A percentile compares a stretch with the other conserved stretches of the same genome.
phyloP scores from a whole-genome alignment of 2,888 invertebrate species.

The Iselma pallidipennis region DNA sequence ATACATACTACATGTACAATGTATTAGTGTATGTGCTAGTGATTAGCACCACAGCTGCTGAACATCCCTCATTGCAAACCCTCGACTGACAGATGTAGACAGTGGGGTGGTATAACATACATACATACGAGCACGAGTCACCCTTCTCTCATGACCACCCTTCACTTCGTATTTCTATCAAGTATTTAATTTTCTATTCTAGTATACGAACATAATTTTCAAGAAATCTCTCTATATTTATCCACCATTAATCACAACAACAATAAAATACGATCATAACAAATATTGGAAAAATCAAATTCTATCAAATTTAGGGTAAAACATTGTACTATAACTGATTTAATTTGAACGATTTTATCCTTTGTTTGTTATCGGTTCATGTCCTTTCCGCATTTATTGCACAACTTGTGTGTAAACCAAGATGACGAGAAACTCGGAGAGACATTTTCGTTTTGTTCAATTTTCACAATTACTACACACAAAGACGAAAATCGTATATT shows the following conservation, averaged over 20 bases:
- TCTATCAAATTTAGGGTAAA: too few species aligned
- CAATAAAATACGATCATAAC: too few species aligned
- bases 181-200: background rate
- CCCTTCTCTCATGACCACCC: background rate
- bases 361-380: conserved; percentile 20
- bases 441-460: too few species aligned
- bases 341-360: conserved; percentile 16
- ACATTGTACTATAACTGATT: too few species aligned
- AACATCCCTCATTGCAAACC: conserved; percentile 33
- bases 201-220: background rate
- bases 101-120: conserved; percentile 10
- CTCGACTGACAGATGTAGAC: conserved; percentile 39
- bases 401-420: conserved; percentile 29
- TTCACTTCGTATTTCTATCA: background rate
- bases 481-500: too few species aligned
- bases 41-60: conserved; percentile 44
- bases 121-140: conserved; percentile 25
- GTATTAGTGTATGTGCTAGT: conserved; percentile 33
- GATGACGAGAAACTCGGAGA: too few species aligned
- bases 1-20: conserved; percentile 18
- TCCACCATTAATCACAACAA: background rate
- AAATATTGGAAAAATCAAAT: too few species aligned
- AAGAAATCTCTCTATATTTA: background rate
- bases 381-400: conserved; percentile 32
- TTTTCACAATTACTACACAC: too few species aligned